Evolutionary conservation across 2,113 vertebrate species (phyloP).

Genomic region (Austrofundulus limnaeus): DNA sequence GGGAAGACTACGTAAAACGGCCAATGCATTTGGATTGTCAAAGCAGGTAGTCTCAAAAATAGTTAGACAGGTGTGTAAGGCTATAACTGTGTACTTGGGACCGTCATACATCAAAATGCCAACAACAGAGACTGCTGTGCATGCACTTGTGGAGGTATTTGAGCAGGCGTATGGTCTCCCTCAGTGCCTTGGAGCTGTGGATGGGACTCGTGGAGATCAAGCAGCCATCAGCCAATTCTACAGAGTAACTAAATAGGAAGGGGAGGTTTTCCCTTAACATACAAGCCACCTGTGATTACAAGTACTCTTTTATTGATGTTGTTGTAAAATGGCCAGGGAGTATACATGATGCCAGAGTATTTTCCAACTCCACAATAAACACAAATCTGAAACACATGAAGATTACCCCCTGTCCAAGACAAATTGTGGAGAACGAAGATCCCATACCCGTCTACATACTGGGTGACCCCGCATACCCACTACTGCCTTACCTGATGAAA

Average conservation of each 20-base stretch:
- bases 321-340: conserved; percentile 1
- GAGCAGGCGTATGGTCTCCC: no score
- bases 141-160: no score
- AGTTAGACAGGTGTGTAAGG: neutral
- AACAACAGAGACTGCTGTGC: neutral
- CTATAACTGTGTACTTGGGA: neutral
- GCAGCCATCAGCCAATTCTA: neutral
- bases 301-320: neutral
- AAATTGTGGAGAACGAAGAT: neutral
- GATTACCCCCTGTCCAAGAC: neutral
- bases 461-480: neutral
- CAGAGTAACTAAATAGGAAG: neutral
- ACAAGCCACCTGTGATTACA: neutral
- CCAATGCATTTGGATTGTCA: neutral
- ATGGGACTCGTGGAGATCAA: conserved; percentile 11
- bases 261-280: neutral
- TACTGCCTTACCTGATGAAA: conserved; percentile 3
- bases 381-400: neutral
- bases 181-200: neutral
- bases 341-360: neutral
- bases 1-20: neutral
- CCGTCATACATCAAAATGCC: neutral
- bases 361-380: neutral
- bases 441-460: neutral
- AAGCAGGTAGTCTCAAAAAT: neutral